Conservation (phyloP, 2,797 vertebrate species). For the Knipowitschia caucasica region DNA sequence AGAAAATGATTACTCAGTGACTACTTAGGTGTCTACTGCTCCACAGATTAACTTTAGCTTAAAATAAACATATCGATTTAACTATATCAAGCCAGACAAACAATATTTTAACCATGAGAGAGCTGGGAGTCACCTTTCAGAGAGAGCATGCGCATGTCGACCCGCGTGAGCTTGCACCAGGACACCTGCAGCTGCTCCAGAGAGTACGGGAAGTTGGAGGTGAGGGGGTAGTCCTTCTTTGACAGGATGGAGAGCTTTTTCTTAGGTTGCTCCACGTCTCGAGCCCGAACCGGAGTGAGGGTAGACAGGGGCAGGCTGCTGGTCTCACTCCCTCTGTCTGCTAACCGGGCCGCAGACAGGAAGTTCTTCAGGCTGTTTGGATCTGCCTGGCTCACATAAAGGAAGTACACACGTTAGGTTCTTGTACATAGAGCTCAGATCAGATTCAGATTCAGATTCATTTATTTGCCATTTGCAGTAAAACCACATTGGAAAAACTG, state of each 20-base stretch:
- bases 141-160: slow-evolving; percentile 88
- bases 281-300: slow-evolving; percentile 82
- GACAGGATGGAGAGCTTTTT: slow-evolving; percentile 88
- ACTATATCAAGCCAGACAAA: too few relatives aligned
- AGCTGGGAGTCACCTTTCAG: slow-evolving; percentile 74
- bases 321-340: slow-evolving; percentile 79
- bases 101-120: too few relatives aligned
- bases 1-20: too few relatives aligned
- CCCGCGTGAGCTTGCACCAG: slow-evolving; percentile 86
- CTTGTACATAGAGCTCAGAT: too few relatives aligned
- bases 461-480: too few relatives aligned
- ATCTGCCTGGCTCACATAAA: slow-evolving; percentile 76
- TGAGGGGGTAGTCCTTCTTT: slow-evolving; percentile 91
- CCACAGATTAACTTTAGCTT: too few relatives aligned
- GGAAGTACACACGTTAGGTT: background rate
- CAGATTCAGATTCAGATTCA: too few relatives aligned
- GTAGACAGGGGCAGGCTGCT: slow-evolving; percentile 78
- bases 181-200: slow-evolving; percentile 93
- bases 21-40: too few relatives aligned
- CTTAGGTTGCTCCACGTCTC: slow-evolving; percentile 93
- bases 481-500: too few relatives aligned
- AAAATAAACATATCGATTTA: too few relatives aligned
- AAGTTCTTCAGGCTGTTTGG: slow-evolving; percentile 86
- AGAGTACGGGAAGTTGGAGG: slow-evolving; percentile 87
- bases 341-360: slow-evolving; percentile 86